Evolutionary conservation across 2,888 invertebrate genomes (phyloP).

Genomic region (Campoplex nolae): DNA sequence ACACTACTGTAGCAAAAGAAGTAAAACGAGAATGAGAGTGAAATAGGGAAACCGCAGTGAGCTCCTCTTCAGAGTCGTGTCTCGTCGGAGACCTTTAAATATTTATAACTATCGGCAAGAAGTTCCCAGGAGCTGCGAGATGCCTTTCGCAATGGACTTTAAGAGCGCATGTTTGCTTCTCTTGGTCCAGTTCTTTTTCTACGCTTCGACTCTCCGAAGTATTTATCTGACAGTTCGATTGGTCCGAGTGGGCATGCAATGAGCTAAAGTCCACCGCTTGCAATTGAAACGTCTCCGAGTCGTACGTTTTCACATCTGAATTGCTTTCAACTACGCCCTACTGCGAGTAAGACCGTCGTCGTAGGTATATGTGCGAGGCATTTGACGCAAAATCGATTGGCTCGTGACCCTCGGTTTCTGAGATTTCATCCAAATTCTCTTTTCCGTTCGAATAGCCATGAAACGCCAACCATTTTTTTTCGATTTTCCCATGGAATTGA

Average conservation of each 20-base stretch:
- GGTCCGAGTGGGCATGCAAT: constrained; percentile 49
- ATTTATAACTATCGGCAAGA: constrained; percentile 70
- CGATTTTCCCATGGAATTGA: too few relatives aligned
- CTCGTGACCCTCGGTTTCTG: neutral
- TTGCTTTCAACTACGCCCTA: neutral
- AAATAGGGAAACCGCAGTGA: constrained; percentile 60
- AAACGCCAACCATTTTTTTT: neutral
- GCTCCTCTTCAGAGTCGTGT: constrained; percentile 53
- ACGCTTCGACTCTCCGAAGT: constrained; percentile 23
- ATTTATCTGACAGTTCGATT: constrained; percentile 62
- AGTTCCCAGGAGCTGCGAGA: constrained; percentile 62
- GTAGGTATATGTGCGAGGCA: constrained; percentile 3
- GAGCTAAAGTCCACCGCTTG: neutral
- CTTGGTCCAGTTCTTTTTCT: constrained; percentile 59
- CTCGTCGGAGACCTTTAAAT: constrained; percentile 68
- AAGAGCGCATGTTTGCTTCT: constrained; percentile 53
- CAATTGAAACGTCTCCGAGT: constrained; percentile 11
- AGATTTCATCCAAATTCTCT: neutral
- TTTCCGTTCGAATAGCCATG: neutral
- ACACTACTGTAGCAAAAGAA: neutral
- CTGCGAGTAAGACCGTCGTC: neutral
- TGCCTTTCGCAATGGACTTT: constrained; percentile 42
- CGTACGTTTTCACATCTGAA: constrained; percentile 1
- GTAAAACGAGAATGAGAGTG: constrained; percentile 14
- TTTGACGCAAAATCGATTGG: constrained; percentile 38